A percentile compares a stretch with the other conserved stretches of the same genome.
These are phyloP conservation scores for Drosophila nannoptera DNA, from an alignment of 1,140 invertebrate genomes.

Conservation along the genomic window DNA sequence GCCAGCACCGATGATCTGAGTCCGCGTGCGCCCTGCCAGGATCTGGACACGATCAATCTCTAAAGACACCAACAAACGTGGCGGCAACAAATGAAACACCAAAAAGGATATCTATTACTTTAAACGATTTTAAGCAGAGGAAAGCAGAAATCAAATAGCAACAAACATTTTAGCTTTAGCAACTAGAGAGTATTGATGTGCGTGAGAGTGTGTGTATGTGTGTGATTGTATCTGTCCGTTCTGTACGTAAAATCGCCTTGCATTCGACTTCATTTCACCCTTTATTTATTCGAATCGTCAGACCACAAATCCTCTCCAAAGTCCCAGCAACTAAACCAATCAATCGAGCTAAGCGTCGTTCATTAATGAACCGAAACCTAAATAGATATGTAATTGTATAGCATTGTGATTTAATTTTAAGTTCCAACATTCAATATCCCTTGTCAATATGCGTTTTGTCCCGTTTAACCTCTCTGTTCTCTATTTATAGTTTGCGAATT, in stretches of 20 bases:
- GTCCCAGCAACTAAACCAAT: background rate
- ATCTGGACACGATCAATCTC: constrained; percentile 84
- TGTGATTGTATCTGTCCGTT: constrained; percentile 6
- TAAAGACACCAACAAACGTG: constrained; percentile 49
- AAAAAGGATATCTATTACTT: constrained; percentile 32
- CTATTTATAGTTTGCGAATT: too few species aligned
- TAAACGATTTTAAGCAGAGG: constrained; percentile 40
- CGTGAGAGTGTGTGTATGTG: background rate
- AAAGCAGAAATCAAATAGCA: constrained; percentile 15
- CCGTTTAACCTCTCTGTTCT: background rate
- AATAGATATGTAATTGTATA: background rate
- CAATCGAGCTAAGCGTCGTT: background rate
- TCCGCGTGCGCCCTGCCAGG: constrained; percentile 82
- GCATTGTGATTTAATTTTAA: constrained; percentile 37
- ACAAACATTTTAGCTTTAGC: constrained; percentile 40
- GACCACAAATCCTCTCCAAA: background rate
- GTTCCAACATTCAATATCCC: constrained; percentile 1
- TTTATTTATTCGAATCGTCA: background rate
- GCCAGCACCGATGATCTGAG: constrained; percentile 63
- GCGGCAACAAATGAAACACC: constrained; percentile 49
- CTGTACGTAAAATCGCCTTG: background rate
- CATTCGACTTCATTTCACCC: background rate
- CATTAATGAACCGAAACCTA: background rate
- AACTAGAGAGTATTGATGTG: constrained; percentile 12
- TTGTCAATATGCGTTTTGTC: background rate